These are phyloP conservation scores for Sapajus apella DNA, from an alignment of 2,113 vertebrate species.

Conservation along the genomic window DNA sequence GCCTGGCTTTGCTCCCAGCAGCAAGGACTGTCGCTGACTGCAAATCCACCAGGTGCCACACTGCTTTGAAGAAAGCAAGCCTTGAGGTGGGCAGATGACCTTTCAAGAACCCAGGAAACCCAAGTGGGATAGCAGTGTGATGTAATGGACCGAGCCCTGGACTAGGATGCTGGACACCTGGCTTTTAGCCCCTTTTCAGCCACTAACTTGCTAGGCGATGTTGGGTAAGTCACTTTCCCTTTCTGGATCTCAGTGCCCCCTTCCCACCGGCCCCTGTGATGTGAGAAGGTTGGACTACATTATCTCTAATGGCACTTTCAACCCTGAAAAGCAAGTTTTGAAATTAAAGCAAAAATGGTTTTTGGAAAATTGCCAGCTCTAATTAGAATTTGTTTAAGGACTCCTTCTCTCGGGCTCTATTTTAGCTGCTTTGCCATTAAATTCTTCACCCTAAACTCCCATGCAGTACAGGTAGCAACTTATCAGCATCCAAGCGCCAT, in stretches of 20 bases:
- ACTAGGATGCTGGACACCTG: conserved; percentile 15
- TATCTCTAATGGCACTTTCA: conserved; percentile 21
- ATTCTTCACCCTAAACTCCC: background rate
- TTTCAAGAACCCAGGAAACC: background rate
- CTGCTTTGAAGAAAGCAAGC: conserved; percentile 58
- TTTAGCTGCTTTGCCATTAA: conserved; percentile 12
- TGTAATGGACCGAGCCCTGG: conserved; percentile 5
- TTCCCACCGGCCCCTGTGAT: background rate
- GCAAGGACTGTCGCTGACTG: conserved; percentile 20
- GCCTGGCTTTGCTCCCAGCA: conserved; percentile 53
- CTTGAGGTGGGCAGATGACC: conserved; percentile 40
- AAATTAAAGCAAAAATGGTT: background rate
- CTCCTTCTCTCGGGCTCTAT: background rate
- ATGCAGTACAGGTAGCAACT: background rate
- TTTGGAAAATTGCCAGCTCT: conserved; percentile 11
- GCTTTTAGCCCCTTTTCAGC: conserved; percentile 49
- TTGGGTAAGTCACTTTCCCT: conserved; percentile 62
- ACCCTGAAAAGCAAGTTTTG: background rate
- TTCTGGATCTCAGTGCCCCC: background rate
- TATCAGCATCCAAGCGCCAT: background rate
- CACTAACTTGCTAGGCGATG: conserved; percentile 32
- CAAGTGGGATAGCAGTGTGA: conserved; percentile 30
- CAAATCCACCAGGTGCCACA: conserved; percentile 59
- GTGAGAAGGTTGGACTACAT: background rate
- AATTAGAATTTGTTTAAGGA: background rate